Conservation (phyloP, 2,888 invertebrate species). For the Troglohyphantes excavatus region DNA sequence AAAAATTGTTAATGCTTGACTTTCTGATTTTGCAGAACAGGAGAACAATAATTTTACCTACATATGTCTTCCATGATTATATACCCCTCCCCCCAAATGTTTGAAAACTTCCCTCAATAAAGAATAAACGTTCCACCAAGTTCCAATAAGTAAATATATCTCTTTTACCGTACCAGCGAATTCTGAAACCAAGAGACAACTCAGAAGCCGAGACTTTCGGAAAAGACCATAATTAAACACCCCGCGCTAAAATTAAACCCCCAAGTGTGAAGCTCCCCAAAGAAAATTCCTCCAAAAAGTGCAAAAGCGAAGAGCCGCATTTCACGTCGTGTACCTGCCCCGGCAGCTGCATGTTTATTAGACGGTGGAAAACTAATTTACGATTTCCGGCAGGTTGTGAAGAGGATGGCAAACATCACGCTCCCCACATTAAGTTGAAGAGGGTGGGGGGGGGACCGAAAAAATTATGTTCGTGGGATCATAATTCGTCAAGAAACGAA, state of each 20-base stretch:
- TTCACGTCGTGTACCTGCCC: conserved; percentile 1
- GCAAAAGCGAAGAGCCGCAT: background rate
- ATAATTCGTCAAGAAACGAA: background rate
- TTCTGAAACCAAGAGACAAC: too few relatives aligned
- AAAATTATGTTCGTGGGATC: background rate
- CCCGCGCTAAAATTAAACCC: background rate
- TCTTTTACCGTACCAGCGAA: too few relatives aligned
- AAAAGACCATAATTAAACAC: background rate
- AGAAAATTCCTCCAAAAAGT: background rate
- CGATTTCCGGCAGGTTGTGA: conserved; percentile 33
- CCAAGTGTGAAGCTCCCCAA: background rate
- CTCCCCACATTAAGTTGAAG: background rate
- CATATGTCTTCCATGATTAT: too few relatives aligned
- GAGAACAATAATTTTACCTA: too few relatives aligned
- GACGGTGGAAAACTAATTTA: conserved; percentile 16
- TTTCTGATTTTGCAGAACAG: too few relatives aligned
- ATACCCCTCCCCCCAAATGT: too few relatives aligned
- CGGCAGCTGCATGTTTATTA: conserved; percentile 1
- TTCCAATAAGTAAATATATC: too few relatives aligned
- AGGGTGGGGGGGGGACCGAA: background rate
- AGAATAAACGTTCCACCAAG: too few relatives aligned
- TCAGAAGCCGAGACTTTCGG: background rate
- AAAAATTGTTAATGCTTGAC: too few relatives aligned
- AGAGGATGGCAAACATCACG: background rate
- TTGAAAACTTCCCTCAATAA: too few relatives aligned